Evolutionary conservation across 2,888 invertebrate species (phyloP), one percentile per base, ranked within the genome.

Genomic region (Alentia gelatinosa): DNA sequence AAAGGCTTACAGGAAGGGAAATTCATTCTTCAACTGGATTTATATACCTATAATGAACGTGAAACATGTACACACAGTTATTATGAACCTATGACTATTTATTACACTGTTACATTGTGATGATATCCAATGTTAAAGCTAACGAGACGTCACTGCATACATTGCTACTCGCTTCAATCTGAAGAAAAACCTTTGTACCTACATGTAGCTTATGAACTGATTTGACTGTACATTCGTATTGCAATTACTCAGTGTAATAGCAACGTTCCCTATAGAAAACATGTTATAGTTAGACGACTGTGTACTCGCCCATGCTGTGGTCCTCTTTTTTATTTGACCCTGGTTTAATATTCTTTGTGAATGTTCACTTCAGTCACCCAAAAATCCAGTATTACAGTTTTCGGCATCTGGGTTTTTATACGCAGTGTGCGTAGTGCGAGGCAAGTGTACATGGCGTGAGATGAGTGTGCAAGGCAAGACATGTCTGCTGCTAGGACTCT

Each of bases 331-430:
- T 42, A 15, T 42, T 42, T 42, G 7, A 7, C 9, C 9, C 56
- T n/a, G 3, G 19, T 56, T 56, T 56, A 4, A n/a, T n/a, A n/a
- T n/a, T n/a, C n/a, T n/a, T n/a, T n/a, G n/a, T n/a, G n/a, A n/a
- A n/a, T n/a, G n/a, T n/a, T n/a, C n/a, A n/a, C n/a, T n/a, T n/a
- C n/a, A n/a, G 30, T 4, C 5, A 9, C 26, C 68, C 68, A 30
- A 68, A 68, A 30, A 68, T 68, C 30, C 68, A 68, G 68, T 68
- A 68, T 68, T 68, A 68, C 68, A 68, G 68, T 68, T 68, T 3
- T 68, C n/a, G 68, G 30, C 68, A 68, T 68, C 68, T 30, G 30
- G 68, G 4, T 56, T 68, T 68, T 68, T 68, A 30, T 68, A 68
- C 26, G 68, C 68, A 68, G 19, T 47, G 19, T 47, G 47, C 9